phyloP scores from a whole-genome alignment of 2,888 invertebrate species.

The Adineta ricciae region DNA sequence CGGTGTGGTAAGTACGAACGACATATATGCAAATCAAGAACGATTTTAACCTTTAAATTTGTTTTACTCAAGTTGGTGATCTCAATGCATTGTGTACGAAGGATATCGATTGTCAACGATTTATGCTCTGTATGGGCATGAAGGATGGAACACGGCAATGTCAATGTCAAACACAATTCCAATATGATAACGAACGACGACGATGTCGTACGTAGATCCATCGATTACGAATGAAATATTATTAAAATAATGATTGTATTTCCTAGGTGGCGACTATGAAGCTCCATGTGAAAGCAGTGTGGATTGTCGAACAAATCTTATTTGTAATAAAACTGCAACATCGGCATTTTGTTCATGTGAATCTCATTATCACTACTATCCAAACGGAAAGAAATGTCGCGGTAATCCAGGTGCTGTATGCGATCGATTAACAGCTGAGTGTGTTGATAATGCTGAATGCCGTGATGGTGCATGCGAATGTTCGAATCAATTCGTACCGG shows the following conservation, averaged over 20 bases:
- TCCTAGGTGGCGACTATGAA: background rate
- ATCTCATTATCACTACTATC: background rate
- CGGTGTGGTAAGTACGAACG: background rate
- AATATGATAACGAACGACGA: background rate
- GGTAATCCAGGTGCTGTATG: conserved; percentile 6
- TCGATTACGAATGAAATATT: background rate
- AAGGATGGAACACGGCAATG: background rate
- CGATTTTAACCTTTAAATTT: background rate
- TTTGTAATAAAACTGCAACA: background rate
- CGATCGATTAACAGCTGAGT: background rate
- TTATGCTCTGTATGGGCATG: background rate
- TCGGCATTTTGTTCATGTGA: background rate
- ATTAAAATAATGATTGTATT: background rate
- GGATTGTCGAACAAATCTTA: background rate
- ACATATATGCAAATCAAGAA: background rate
- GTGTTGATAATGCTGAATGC: conserved; percentile 13
- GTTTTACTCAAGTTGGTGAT: background rate
- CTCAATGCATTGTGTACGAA: background rate
- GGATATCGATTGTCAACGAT: background rate
- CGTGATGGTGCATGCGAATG: background rate
- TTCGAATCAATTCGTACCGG: background rate
- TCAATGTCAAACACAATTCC: background rate
- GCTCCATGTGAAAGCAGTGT: background rate
- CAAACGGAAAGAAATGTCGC: background rate
- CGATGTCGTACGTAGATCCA: background rate